These are phyloP conservation scores for Cheilosia vernalis DNA, from an alignment of 2,888 invertebrate genomes.

Conservation along the genomic window DNA sequence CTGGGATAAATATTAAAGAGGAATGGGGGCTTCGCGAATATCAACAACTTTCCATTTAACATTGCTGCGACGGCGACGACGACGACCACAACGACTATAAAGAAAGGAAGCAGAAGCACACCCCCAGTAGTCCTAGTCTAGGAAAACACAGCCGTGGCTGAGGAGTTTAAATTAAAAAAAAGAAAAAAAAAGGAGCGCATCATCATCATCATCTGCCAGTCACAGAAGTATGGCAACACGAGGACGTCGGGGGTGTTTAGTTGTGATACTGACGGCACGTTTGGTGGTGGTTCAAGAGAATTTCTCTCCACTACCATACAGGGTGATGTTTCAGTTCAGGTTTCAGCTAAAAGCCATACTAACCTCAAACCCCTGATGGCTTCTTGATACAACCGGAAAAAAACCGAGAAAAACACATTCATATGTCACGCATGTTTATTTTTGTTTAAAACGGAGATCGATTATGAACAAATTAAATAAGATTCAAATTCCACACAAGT, in stretches of 20 bases:
- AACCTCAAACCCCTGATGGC: slow-evolving; percentile 15
- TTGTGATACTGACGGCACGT: slow-evolving; percentile 8
- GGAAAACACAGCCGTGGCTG: slow-evolving; percentile 30
- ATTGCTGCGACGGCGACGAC: background rate
- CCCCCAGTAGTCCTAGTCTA: slow-evolving; percentile 12
- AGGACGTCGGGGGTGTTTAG: slow-evolving; percentile 26
- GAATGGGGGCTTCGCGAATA: slow-evolving; percentile 21
- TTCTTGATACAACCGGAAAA: slow-evolving; percentile 14
- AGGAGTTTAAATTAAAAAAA: slow-evolving; percentile 36
- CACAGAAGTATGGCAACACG: slow-evolving; percentile 39
- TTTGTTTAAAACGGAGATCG: background rate
- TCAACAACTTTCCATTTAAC: slow-evolving; percentile 38
- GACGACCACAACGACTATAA: slow-evolving; percentile 27
- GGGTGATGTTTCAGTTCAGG: slow-evolving; percentile 6
- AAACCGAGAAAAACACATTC: slow-evolving; percentile 8
- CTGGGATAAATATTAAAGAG: slow-evolving; percentile 31
- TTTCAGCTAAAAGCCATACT: slow-evolving; percentile 9
- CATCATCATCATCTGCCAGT: slow-evolving; percentile 33
- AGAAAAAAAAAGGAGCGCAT: slow-evolving; percentile 3
- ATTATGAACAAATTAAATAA: background rate
- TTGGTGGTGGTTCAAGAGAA: slow-evolving; percentile 11
- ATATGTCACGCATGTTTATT: slow-evolving; percentile 46
- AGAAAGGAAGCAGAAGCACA: slow-evolving; percentile 9
- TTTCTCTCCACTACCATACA: background rate
- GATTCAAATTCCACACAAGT: background rate